phyloP scores from a whole-genome alignment of 2,797 vertebrate genomes.

The Tenualosa thibaudeaui region DNA sequence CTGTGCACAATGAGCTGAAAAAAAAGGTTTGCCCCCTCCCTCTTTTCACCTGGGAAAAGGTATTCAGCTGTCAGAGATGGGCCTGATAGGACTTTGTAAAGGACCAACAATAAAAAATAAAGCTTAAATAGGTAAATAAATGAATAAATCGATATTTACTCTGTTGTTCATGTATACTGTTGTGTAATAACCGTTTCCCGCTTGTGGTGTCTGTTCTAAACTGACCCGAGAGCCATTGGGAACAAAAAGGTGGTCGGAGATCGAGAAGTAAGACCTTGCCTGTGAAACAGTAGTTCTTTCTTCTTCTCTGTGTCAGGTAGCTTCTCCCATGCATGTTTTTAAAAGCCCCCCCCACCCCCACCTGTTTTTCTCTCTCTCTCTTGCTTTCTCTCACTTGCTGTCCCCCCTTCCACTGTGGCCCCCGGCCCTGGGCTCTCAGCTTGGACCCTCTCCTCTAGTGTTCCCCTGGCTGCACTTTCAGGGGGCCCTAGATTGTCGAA shows the following conservation, averaged over 20 bases:
- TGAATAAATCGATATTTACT: neutral
- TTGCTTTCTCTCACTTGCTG: conserved; percentile 21
- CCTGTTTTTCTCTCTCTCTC: neutral
- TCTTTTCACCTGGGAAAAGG: conserved; percentile 25
- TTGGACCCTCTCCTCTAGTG: conserved; percentile 39
- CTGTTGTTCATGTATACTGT: neutral
- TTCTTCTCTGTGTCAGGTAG: neutral
- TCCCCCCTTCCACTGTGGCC: conserved; percentile 26
- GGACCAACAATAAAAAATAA: neutral
- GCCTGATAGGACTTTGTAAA: conserved; percentile 21
- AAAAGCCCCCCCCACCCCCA: neutral
- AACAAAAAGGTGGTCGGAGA: neutral
- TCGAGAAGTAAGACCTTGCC: neutral
- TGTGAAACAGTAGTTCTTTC: conserved; percentile 7
- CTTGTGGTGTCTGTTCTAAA: conserved; percentile 8
- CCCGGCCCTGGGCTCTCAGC: conserved; percentile 38
- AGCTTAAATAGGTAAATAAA: neutral
- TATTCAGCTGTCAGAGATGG: conserved; percentile 19
- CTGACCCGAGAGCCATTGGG: neutral
- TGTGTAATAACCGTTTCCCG: neutral
- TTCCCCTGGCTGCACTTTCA: conserved; percentile 45
- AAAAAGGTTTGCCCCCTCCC: neutral
- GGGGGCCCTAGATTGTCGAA: conserved; percentile 46
- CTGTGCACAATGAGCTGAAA: conserved; percentile 14
- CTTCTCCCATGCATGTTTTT: conserved; percentile 11